phyloP scores from a whole-genome alignment of 1,140 invertebrate species.

The Trichomalopsis sarcophagae region DNA sequence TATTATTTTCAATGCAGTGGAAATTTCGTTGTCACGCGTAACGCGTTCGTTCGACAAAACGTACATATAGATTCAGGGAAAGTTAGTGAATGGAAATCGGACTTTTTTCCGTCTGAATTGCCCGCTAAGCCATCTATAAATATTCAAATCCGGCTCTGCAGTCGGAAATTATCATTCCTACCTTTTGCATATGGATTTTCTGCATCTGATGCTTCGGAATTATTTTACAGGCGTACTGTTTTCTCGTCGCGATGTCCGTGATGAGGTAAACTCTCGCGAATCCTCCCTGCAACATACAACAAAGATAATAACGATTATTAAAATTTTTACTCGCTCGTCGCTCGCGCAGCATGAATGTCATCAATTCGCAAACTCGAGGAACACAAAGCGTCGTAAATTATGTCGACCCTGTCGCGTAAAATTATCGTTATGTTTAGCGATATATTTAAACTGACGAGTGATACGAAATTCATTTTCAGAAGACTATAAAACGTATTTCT shows the following conservation, averaged over 20 bases:
- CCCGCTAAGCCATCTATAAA: not conserved
- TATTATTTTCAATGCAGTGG: constrained; percentile 9
- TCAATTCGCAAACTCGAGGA: not conserved
- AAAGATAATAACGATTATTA: not conserved
- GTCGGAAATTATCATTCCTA: constrained; percentile 54
- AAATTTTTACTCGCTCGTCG: not conserved
- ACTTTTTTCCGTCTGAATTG: not conserved
- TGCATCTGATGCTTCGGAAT: constrained; percentile 82
- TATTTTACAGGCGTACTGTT: constrained; percentile 83
- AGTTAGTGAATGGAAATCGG: not conserved
- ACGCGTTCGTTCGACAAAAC: not conserved
- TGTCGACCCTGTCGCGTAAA: not conserved
- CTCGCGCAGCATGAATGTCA: not conserved
- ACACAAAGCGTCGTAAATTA: not conserved
- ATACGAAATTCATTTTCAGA: not conserved
- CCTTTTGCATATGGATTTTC: constrained; percentile 83
- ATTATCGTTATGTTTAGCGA: not conserved
- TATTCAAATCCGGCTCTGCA: not conserved
- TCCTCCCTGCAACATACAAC: constrained; percentile 79
- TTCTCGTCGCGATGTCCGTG: constrained; percentile 77
- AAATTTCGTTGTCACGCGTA: not conserved
- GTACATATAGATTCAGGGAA: not conserved
- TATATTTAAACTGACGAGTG: not conserved
- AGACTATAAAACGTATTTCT: not conserved
- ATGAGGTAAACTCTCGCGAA: constrained; percentile 85